These are phyloP conservation scores for Herpetotheres cachinnans DNA, from an alignment of 2,113 vertebrate species.

Conservation along the genomic window DNA sequence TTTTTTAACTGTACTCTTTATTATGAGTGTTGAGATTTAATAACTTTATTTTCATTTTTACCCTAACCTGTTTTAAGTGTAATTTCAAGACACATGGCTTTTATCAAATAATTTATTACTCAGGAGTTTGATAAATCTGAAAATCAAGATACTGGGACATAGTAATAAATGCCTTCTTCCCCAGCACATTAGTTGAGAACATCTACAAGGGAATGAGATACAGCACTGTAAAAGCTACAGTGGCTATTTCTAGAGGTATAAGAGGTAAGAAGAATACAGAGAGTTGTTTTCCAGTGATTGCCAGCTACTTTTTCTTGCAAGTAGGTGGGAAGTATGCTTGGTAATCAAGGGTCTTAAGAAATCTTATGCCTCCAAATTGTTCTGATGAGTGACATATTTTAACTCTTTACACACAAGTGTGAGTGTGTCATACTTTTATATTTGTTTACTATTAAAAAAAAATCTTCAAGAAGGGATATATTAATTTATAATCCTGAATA, in stretches of 20 bases:
- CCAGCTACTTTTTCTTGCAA: neutral
- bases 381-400: neutral
- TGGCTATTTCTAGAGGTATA: neutral
- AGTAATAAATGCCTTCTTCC: neutral
- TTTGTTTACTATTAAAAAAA: neutral
- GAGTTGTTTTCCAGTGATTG: neutral
- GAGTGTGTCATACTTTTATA: neutral
- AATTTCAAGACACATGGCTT: neutral
- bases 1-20: neutral
- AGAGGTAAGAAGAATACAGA: neutral
- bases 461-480: neutral
- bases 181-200: neutral
- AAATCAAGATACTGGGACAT: neutral
- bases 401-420: neutral
- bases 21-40: neutral
- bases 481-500: neutral
- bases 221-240: neutral
- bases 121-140: neutral
- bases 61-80: neutral
- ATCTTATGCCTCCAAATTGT: neutral
- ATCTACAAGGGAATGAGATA: neutral
- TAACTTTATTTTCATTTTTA: neutral
- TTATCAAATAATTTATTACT: neutral
- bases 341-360: neutral
- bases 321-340: neutral